Conservation (phyloP, 2,113 vertebrate genomes). For the Eleginops maclovinus region DNA sequence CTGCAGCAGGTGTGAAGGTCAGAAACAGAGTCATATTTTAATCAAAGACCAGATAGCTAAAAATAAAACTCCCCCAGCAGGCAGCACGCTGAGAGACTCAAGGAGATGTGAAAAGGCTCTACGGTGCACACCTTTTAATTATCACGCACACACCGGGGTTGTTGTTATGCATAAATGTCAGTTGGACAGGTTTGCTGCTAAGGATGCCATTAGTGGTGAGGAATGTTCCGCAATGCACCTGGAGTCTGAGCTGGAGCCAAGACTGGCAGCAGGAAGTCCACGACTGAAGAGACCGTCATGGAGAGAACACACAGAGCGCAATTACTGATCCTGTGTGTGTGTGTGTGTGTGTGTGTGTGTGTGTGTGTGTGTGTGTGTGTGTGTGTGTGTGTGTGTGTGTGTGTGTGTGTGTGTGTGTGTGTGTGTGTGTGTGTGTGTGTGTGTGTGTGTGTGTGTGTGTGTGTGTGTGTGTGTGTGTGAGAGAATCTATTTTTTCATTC, state of each 20-base stretch:
- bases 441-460: not conserved
- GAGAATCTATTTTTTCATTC: too few species aligned
- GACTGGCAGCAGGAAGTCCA: slow-evolving; percentile 25
- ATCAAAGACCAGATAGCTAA: slow-evolving; percentile 79
- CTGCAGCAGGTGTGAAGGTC: slow-evolving; percentile 79
- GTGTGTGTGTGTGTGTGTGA: too few species aligned
- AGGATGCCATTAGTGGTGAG: slow-evolving; percentile 39
- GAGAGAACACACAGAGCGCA: not conserved
- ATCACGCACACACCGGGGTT: slow-evolving; percentile 60
- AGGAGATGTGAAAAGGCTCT: slow-evolving; percentile 64
- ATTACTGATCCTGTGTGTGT: not conserved
- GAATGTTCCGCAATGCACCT: slow-evolving; percentile 62
- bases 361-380: too few species aligned
- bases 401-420: not conserved
- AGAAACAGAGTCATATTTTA: slow-evolving; percentile 75
- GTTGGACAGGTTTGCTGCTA: slow-evolving; percentile 44
- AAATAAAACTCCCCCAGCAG: slow-evolving; percentile 68
- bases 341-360: not conserved
- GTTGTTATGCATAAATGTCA: slow-evolving; percentile 68
- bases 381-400: too few species aligned
- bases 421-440: too few species aligned
- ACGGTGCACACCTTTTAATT: slow-evolving; percentile 63
- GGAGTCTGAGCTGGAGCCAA: slow-evolving; percentile 49
- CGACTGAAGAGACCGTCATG: not conserved
- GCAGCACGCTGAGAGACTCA: slow-evolving; percentile 42